Evolutionary conservation across 2,888 invertebrate genomes (phyloP), one percentile per base, ranked within the genome.

Genomic region (Eumerus sabulonum): DNA sequence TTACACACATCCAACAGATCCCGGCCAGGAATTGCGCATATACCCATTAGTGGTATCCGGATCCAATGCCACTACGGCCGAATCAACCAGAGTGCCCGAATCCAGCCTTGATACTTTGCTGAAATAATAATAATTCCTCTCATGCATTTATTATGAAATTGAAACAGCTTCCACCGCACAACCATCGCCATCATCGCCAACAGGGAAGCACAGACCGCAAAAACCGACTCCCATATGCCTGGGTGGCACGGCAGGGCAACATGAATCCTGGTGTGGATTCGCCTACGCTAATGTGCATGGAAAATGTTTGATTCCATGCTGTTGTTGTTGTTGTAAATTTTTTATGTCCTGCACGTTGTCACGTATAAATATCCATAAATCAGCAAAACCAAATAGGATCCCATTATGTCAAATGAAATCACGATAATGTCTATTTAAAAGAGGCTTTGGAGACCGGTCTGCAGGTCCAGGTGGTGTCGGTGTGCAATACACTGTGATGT

Each of bases 41-140:
- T 27, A 27, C 7, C 27, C 27, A 27, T 27, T 7, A 27, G 3
- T 7, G 3, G 3, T 27, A 27, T 7, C 7, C 27, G 7, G n/a
- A n/a, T n/a, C n/a, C 27, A 27, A 2, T 4, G 7, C 17, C 17
- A 11, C 16, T 9, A 50, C 5, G 13, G 27, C 27, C 27, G 7
- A 27, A 7, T 7, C 27, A 7, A 27, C 27, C 38, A 19, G 42
- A 35, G 9, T 40, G n/a, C 13, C 17, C 2, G 35, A 45, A 51
- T 64, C 38, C 42, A 59, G 53, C 18, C 42, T 14, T 57, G 51
- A 51, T 57, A 63, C 62, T 77, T 67, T 62, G 47, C 62, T 73
- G 63, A 77, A 77, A 77, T 77, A 68, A 77, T 77, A 72, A 77
- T 73, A 77, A 77, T 77, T 77, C 73, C 73, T 77, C 77, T 73